Percentiles rank a stretch among this genome's conserved stretches.
phyloP scores from a whole-genome alignment of 2,888 invertebrate species.

The Phortica magna region DNA sequence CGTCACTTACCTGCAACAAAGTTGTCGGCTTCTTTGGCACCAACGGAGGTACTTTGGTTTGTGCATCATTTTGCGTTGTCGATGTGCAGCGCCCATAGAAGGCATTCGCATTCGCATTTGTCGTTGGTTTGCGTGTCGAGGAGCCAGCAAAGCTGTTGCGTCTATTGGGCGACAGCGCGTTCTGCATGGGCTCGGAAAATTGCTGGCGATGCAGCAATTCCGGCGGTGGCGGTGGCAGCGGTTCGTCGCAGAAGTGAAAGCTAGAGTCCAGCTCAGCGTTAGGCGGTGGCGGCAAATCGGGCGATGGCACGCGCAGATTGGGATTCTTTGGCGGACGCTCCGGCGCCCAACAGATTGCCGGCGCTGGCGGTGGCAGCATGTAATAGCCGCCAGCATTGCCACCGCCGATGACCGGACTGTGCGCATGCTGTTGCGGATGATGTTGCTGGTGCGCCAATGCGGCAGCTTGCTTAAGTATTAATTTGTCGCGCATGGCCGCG shows the following conservation, averaged over 20 bases:
- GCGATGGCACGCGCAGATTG: constrained; percentile 79
- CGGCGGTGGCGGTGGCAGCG: constrained; percentile 78
- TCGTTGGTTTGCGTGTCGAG: constrained; percentile 71
- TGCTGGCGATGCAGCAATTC: constrained; percentile 73
- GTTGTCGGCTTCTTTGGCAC: constrained; percentile 76
- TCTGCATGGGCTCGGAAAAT: constrained; percentile 41
- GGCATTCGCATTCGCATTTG: constrained; percentile 63
- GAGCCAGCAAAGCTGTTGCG: constrained; percentile 78
- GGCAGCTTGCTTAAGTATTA: constrained; percentile 72
- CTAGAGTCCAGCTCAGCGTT: constrained; percentile 68
- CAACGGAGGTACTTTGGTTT: constrained; percentile 68
- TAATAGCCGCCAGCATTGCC: neutral
- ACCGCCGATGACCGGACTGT: constrained; percentile 21
- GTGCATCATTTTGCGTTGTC: constrained; percentile 44
- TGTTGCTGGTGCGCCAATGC: constrained; percentile 75
- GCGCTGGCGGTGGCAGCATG: constrained; percentile 74
- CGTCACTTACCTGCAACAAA: constrained; percentile 65
- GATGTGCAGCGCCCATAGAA: constrained; percentile 44
- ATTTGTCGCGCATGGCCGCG: constrained; percentile 78
- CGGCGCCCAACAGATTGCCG: constrained; percentile 85
- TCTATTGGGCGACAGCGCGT: constrained; percentile 75
- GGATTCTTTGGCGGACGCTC: constrained; percentile 89
- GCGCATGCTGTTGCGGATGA: constrained; percentile 72
- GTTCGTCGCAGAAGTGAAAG: constrained; percentile 75
- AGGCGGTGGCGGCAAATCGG: constrained; percentile 78